phyloP scores from a whole-genome alignment of 92 coral and sea anemone genomes.

The Pocillopora meandrina region DNA sequence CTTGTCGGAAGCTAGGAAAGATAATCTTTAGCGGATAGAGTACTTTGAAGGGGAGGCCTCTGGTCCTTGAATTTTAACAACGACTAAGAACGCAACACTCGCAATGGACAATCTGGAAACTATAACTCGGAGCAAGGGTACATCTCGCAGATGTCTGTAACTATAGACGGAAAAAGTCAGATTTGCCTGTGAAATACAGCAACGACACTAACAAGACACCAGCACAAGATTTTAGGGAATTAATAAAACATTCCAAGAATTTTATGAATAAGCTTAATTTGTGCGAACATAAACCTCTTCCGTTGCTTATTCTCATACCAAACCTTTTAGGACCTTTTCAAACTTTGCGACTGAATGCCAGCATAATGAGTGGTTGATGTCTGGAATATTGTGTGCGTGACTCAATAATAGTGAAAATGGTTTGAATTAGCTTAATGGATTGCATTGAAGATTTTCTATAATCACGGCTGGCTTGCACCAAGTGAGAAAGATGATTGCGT shows the following conservation, averaged over 20 bases:
- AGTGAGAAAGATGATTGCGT: not conserved
- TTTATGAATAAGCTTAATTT: not conserved
- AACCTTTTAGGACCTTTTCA: not conserved
- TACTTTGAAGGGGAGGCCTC: too few relatives aligned
- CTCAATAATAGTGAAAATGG: not conserved
- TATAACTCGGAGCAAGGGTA: not conserved
- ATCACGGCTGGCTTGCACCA: not conserved
- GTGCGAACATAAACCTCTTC: not conserved
- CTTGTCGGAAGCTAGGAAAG: not conserved
- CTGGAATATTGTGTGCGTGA: conserved; percentile 9
- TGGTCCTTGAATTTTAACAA: too few relatives aligned
- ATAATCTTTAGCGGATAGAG: too few relatives aligned
- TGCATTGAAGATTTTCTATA: not conserved
- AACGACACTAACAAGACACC: not conserved
- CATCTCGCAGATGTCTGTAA: not conserved
- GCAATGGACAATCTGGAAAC: not conserved
- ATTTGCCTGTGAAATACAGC: not conserved
- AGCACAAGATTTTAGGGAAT: conserved; percentile 9
- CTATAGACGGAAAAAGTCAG: too few relatives aligned
- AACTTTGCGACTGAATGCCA: not conserved
- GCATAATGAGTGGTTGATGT: not conserved
- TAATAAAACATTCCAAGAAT: conserved; percentile 11
- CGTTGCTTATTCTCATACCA: not conserved
- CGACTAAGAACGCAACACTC: not conserved
- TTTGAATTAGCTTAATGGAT: not conserved